Evolutionary conservation across 2,113 vertebrate species (phyloP).

Genomic region (Chaetura pelagica): DNA sequence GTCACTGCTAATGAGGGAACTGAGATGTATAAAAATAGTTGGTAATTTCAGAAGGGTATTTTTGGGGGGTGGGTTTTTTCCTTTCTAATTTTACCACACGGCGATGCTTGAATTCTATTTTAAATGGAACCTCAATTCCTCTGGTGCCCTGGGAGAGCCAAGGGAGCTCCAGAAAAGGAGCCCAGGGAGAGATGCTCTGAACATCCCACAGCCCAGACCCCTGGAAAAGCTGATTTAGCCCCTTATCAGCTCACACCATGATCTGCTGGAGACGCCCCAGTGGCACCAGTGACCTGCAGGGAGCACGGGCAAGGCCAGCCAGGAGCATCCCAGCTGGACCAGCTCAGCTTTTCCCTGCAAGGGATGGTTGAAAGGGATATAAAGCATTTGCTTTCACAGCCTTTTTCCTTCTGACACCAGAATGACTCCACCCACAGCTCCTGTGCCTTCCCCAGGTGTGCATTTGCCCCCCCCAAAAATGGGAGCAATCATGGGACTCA

Average conservation of each 20-base stretch:
- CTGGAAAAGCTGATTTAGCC: too few relatives aligned
- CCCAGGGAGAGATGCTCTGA: rapidly evolving
- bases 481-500: too few relatives aligned
- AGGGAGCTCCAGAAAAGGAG: background rate
- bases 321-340: background rate
- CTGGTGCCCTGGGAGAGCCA: rapidly evolving
- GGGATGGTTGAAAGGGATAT: background rate
- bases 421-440: background rate
- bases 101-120: background rate
- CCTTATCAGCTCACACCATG: too few relatives aligned
- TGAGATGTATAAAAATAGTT: background rate
- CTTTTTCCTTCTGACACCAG: background rate
- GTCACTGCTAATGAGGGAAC: background rate
- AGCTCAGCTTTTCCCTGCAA: background rate
- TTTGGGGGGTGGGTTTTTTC: too few relatives aligned
- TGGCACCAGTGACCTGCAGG: rapidly evolving
- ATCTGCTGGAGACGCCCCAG: background rate
- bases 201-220: rapidly evolving
- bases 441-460: rapidly evolving
- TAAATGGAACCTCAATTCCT: background rate
- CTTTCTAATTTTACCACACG: background rate
- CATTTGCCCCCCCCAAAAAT: background rate
- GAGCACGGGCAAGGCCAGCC: background rate
- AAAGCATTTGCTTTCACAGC: rapidly evolving
- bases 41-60: background rate